A percentile compares a stretch with the other conserved stretches of the same genome.
Evolutionary conservation across 2,888 invertebrate genomes (phyloP).

Genomic region (Saturnia japonica): DNA sequence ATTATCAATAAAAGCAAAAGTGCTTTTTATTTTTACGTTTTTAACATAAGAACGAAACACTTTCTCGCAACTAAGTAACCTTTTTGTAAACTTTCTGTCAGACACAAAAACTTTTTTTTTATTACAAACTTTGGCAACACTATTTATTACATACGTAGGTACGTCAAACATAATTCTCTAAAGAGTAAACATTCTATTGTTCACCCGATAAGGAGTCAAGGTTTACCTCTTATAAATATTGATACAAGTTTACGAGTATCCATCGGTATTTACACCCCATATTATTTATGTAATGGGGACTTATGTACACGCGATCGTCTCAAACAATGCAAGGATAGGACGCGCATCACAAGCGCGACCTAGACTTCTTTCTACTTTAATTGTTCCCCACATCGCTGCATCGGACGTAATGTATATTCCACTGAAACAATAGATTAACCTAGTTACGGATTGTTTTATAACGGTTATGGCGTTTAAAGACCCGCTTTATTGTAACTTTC

Average conservation of each 20-base stretch:
- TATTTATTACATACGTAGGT: slow-evolving; percentile 27
- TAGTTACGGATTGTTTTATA: slow-evolving; percentile 54
- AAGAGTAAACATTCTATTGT: slow-evolving; percentile 38
- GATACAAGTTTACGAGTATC: slow-evolving; percentile 55
- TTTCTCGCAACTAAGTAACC: neutral
- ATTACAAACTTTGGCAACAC: slow-evolving; percentile 22
- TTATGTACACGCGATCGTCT: slow-evolving; percentile 74
- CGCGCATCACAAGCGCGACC: slow-evolving; percentile 60
- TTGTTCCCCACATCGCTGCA: slow-evolving; percentile 74
- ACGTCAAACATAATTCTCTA: slow-evolving; percentile 41
- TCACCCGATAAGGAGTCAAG: slow-evolving; percentile 59
- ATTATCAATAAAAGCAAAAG: too few relatives aligned
- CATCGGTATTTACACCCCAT: slow-evolving; percentile 62
- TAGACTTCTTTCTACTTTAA: slow-evolving; percentile 77
- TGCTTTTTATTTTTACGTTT: neutral
- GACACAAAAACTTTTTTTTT: neutral
- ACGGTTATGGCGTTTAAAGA: slow-evolving; percentile 49
- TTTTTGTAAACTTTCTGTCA: slow-evolving; percentile 6
- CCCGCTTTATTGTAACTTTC: slow-evolving; percentile 59
- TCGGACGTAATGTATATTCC: slow-evolving; percentile 61
- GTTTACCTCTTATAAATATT: slow-evolving; percentile 62
- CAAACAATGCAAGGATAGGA: slow-evolving; percentile 79
- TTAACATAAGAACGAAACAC: neutral
- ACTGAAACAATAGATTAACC: slow-evolving; percentile 76
- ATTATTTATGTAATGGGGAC: slow-evolving; percentile 79